Evolutionary conservation across 2,113 vertebrate species (phyloP).

Genomic region (Leucoraja erinaceus): DNA sequence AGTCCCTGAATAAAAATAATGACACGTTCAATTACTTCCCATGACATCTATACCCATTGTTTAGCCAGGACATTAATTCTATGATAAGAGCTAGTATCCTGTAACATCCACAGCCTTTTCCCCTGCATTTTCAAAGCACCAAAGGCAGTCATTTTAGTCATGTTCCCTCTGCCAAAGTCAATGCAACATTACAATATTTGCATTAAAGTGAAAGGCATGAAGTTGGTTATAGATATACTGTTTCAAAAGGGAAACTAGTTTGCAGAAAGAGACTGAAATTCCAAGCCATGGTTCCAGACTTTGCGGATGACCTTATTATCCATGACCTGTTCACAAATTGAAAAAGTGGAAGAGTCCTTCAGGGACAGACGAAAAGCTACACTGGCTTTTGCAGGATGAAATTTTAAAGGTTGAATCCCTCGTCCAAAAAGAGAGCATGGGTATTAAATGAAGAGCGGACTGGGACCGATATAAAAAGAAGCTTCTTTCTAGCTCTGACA

Average conservation of each 20-base stretch:
- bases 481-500: neutral
- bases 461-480: neutral
- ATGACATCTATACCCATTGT: neutral
- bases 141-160: neutral
- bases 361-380: neutral
- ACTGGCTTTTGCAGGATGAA: neutral
- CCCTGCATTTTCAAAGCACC: neutral
- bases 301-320: neutral
- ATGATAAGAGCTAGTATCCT: neutral
- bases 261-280: neutral
- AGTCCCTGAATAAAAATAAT: too few relatives aligned
- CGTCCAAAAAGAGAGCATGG: neutral
- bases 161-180: neutral
- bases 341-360: neutral
- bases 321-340: slow-evolving; percentile 11
- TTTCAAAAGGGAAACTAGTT: neutral
- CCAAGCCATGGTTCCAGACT: neutral
- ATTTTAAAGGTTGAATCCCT: neutral
- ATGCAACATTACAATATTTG: neutral
- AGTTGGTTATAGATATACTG: neutral
- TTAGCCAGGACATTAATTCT: too few relatives aligned
- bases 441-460: neutral
- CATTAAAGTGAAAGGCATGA: neutral
- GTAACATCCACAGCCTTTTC: too few relatives aligned
- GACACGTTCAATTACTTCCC: too few relatives aligned